phyloP scores from a whole-genome alignment of 2,888 invertebrate genomes.

The Cancer borealis region DNA sequence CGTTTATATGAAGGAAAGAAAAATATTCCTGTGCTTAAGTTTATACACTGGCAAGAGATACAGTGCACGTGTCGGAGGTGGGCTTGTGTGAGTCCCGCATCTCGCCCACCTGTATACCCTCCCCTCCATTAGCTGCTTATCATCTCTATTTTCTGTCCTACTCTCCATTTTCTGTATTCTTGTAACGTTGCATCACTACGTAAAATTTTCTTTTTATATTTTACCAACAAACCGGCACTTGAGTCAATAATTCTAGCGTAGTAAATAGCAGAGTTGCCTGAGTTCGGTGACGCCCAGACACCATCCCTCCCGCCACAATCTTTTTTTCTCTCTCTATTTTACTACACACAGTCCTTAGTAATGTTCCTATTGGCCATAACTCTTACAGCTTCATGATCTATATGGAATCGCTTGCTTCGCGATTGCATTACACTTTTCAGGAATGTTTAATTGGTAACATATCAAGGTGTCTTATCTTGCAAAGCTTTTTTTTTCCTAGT shows the following conservation, averaged over 20 bases:
- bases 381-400: not conserved
- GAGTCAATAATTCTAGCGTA: not conserved
- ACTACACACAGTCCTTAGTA: not conserved
- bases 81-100: too few relatives aligned
- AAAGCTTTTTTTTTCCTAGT: not conserved
- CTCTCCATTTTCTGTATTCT: constrained; percentile 16
- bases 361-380: not conserved
- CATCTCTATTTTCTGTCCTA: not conserved
- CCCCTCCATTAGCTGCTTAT: not conserved
- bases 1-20: too few relatives aligned
- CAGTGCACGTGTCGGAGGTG: too few relatives aligned
- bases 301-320: not conserved
- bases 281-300: not conserved
- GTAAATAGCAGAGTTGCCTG: not conserved
- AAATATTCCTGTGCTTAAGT: too few relatives aligned
- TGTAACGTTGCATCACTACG: not conserved
- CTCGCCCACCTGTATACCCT: not conserved
- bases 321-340: not conserved
- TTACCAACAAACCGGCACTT: constrained; percentile 9
- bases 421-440: not conserved
- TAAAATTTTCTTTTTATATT: not conserved
- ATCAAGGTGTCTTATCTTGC: not conserved
- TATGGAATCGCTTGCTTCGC: not conserved
- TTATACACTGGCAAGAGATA: too few relatives aligned
- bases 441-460: constrained; percentile 15